phyloP scores from a whole-genome alignment of 2,113 vertebrate genomes.

The Plotosus lineatus region DNA sequence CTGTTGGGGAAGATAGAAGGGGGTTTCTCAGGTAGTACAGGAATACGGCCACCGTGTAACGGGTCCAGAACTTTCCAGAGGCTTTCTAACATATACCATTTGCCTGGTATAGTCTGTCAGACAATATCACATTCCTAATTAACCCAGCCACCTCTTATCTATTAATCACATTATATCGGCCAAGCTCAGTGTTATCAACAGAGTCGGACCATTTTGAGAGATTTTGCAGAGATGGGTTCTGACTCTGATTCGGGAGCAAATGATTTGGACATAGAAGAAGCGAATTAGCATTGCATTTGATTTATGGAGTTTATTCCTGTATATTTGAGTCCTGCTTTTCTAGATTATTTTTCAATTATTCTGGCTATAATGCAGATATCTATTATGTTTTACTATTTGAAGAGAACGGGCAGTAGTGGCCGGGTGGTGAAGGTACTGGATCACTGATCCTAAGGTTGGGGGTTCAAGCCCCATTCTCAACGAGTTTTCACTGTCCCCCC shows the following conservation, averaged over 20 bases:
- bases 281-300: not conserved
- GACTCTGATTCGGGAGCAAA: not conserved
- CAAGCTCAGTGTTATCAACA: not conserved
- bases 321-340: not conserved
- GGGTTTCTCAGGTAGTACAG: conserved; percentile 79
- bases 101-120: conserved; percentile 13
- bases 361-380: not conserved
- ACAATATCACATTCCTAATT: conserved; percentile 3
- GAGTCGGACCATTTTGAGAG: not conserved
- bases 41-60: conserved; percentile 55
- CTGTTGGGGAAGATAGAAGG: conserved; percentile 51
- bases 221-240: too few relatives aligned
- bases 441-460: too few relatives aligned
- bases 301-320: not conserved
- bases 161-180: conserved; percentile 2
- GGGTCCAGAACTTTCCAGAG: conserved; percentile 35
- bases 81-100: conserved; percentile 10
- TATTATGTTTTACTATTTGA: not conserved
- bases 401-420: too few relatives aligned
- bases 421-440: too few relatives aligned
- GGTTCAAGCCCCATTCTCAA: too few relatives aligned
- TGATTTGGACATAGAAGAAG: not conserved
- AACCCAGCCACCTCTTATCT: not conserved
- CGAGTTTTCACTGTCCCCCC: too few relatives aligned
- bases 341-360: not conserved